A percentile compares a stretch with the other conserved stretches of the same genome.
Evolutionary conservation across 2,888 invertebrate species (phyloP).

Genomic region (Parnassius apollo): DNA sequence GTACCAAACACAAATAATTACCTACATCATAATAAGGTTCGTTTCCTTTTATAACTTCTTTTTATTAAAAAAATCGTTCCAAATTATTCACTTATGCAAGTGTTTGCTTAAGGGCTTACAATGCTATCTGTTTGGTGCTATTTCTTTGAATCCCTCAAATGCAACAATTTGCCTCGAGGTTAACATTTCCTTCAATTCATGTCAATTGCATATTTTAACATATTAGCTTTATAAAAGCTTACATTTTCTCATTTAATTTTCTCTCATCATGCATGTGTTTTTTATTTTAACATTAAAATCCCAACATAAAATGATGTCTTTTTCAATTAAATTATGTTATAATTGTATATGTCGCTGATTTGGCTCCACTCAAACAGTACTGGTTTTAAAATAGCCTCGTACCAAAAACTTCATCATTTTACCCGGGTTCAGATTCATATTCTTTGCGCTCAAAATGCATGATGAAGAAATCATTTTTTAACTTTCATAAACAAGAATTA

Average conservation of each 20-base stretch:
- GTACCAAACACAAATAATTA: conserved; percentile 93
- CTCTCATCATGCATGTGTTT: conserved; percentile 19
- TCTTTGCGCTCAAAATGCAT: conserved; percentile 2
- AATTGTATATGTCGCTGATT: not conserved
- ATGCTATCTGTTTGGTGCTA: conserved; percentile 36
- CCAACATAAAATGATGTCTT: conserved; percentile 2
- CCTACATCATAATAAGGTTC: conserved; percentile 90
- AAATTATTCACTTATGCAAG: conserved; percentile 49
- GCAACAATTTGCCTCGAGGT: conserved; percentile 5
- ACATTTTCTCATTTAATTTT: conserved; percentile 9
- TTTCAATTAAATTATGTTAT: not conserved
- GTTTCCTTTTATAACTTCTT: conserved; percentile 76
- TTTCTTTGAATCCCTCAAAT: conserved; percentile 1
- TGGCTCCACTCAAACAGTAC: not conserved
- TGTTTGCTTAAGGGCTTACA: conserved; percentile 63
- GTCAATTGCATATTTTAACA: not conserved
- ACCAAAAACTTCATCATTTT: conserved; percentile 4
- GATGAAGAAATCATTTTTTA: not conserved
- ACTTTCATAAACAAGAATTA: not conserved
- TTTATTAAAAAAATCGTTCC: conserved; percentile 48
- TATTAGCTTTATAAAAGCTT: conserved; percentile 23
- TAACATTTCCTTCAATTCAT: conserved; percentile 9
- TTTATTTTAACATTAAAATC: not conserved
- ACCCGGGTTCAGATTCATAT: conserved; percentile 2
- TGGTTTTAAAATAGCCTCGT: not conserved